Base-by-base conservation (phyloP, 2,797 vertebrate species). In the Mionectes olivaceus region DNA sequence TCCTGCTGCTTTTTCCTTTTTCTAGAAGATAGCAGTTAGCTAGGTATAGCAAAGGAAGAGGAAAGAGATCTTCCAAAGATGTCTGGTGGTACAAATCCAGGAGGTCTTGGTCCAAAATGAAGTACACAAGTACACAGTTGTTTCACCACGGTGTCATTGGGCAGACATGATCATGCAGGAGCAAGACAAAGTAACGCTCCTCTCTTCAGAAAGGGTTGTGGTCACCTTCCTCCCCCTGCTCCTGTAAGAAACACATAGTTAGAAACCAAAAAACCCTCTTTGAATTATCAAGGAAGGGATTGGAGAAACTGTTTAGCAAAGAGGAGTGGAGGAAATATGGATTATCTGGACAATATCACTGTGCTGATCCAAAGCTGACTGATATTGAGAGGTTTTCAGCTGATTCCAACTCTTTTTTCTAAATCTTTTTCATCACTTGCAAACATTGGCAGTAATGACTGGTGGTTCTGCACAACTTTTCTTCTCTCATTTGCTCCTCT, bases 151-250 rank as follows among this genome's bases (percentile, higher is more conserved):
- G 52, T 61, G 49, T 69, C 59, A 30, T 13, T 67, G 63, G 44
- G 17, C 19, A 70, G 77, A 13, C 0, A 6, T 7, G 4, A 16
- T 83, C 67, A 74, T 0, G 0, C 49, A 46, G 56, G 3, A 1
- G 47, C 37, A 68, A 50, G 73, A 35, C 22, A 47, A 18, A 24
- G 50, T 76, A 56, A 68, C 1, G 5, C 77, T 73, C 53, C 77
- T 69, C 35, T 88, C 75, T 94, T 83, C 69, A 90, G 50, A 74
- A 85, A 39, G 18, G 30, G 22, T 28, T 88, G 76, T 0, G 0
- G 39, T 81, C 80, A 63, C 33, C 35, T 82, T 92, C 52, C 63
- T 84, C 39, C 37, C 24, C 13, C 37, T 64, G 17, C 8, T 83
- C 61, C 76, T 94, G 69, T 68, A 87, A 95, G n/a, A 41, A 88